Percentiles rank a stretch among this genome's conserved stretches.
These are phyloP conservation scores for Tetramorium bicarinatum DNA, from an alignment of 2,888 invertebrate species.

Conservation along the genomic window DNA sequence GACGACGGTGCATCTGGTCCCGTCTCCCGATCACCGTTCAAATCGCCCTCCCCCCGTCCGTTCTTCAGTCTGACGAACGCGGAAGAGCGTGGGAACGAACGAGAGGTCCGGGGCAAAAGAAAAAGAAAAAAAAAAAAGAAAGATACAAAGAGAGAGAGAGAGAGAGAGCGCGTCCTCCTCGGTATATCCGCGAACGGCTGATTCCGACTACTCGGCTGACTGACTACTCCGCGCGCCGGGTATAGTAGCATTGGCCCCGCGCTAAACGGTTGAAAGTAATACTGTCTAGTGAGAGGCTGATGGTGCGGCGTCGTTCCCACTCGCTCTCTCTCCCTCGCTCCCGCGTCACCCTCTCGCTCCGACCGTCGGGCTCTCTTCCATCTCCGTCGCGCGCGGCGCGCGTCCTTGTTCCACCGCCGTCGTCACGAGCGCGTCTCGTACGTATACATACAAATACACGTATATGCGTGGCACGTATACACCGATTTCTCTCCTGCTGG, in stretches of 20 bases:
- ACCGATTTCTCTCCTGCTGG: conserved; percentile 27
- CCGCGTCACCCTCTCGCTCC: conserved; percentile 53
- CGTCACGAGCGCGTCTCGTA: conserved; percentile 68
- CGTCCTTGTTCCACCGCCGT: conserved; percentile 68
- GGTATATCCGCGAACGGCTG: conserved; percentile 70
- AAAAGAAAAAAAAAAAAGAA: neutral
- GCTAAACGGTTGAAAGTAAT: conserved; percentile 84
- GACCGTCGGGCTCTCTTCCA: conserved; percentile 57
- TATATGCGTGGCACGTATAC: conserved; percentile 33
- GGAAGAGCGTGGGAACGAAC: neutral
- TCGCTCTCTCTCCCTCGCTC: conserved; percentile 57
- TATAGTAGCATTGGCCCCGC: conserved; percentile 79
- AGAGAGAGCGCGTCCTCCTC: conserved; percentile 68
- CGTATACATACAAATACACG: neutral
- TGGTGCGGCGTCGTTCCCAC: conserved; percentile 75
- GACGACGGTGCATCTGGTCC: conserved; percentile 25
- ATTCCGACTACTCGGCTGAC: conserved; percentile 75
- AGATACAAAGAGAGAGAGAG: neutral
- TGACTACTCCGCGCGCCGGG: conserved; percentile 75
- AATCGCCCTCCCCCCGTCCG: neutral
- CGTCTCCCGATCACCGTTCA: neutral
- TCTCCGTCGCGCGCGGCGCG: conserved; percentile 61
- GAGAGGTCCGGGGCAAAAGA: neutral
- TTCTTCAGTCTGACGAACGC: neutral
- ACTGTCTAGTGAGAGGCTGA: conserved; percentile 83